Percentiles rank a stretch among this genome's conserved stretches.
phyloP scores from a whole-genome alignment of 1,140 invertebrate genomes.

The Drosophila nannoptera region DNA sequence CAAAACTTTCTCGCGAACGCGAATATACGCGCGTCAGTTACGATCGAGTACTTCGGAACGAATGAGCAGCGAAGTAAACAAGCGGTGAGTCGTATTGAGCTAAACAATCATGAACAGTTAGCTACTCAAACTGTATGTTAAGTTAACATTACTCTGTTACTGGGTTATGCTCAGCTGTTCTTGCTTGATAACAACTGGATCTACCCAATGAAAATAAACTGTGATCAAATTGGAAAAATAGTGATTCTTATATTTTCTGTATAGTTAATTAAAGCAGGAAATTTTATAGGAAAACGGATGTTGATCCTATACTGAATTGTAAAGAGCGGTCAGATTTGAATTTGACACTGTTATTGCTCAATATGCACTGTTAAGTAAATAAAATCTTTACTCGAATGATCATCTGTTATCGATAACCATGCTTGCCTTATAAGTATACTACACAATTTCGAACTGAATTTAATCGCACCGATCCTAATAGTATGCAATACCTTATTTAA shows the following conservation, averaged over 20 bases:
- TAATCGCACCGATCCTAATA: neutral
- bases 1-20: neutral
- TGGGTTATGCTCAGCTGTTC: neutral
- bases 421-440: conserved; percentile 14
- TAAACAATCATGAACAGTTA: neutral
- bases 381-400: conserved; percentile 9
- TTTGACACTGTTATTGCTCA: neutral
- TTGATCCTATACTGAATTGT: neutral
- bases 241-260: neutral
- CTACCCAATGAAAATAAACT: neutral
- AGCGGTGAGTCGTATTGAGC: neutral
- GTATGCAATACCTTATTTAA: conserved; percentile 2
- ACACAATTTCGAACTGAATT: neutral
- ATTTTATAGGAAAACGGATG: neutral
- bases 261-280: neutral
- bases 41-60: conserved; percentile 21
- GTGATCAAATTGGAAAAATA: neutral
- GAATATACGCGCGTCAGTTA: conserved; percentile 3
- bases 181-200: too few species aligned
- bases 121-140: conserved; percentile 19
- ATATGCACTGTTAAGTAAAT: neutral
- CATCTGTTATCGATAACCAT: neutral
- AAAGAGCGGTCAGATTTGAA: neutral
- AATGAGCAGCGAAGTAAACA: conserved; percentile 26
- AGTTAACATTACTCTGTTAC: conserved; percentile 1